phyloP scores from a whole-genome alignment of 2,113 vertebrate species.

The Amia ocellicauda region DNA sequence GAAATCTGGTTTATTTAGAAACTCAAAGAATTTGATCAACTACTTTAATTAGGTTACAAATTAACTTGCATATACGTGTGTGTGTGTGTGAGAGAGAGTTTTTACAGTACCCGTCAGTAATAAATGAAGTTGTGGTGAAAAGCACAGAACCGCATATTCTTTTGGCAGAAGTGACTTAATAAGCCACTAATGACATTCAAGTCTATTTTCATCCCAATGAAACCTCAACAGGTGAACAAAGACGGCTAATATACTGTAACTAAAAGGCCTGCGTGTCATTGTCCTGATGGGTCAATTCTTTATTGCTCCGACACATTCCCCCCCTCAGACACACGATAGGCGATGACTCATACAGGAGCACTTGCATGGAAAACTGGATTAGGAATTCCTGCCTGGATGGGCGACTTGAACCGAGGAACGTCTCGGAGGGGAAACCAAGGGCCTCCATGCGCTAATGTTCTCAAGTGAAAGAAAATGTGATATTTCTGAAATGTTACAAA shows the following conservation, averaged over 20 bases:
- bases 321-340: constrained; percentile 5
- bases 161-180: neutral
- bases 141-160: too few species aligned
- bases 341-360: neutral
- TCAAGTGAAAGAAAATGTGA: neutral
- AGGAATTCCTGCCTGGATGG: constrained; percentile 12
- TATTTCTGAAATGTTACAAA: too few species aligned
- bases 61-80: too few species aligned
- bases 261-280: neutral
- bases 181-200: too few species aligned
- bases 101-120: too few species aligned
- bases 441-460: neutral
- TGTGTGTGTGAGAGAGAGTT: too few species aligned
- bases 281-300: constrained; percentile 1
- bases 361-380: neutral
- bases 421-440: neutral
- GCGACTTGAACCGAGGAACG: neutral
- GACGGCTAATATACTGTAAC: neutral
- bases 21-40: too few species aligned
- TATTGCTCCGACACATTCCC: constrained; percentile 1
- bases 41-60: too few species aligned
- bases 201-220: neutral
- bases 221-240: constrained; percentile 3
- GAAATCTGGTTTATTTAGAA: too few species aligned
- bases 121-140: too few species aligned